Percentiles rank a stretch among this genome's conserved stretches.
phyloP scores from a whole-genome alignment of 1,140 invertebrate genomes.

The Zaprionus ghesquierei region DNA sequence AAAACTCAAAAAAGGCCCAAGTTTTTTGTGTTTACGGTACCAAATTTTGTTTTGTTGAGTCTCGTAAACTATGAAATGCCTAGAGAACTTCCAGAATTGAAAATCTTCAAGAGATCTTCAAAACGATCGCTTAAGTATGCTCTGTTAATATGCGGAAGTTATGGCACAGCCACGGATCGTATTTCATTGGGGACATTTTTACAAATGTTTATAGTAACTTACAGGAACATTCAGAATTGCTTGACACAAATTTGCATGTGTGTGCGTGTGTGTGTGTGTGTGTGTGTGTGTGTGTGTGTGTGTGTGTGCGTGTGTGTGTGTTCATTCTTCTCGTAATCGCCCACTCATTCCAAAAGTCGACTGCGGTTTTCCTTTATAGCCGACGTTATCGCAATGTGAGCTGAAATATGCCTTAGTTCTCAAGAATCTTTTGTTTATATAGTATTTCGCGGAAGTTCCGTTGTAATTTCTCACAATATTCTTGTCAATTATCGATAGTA shows the following conservation, averaged over 20 bases:
- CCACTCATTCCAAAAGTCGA: neutral
- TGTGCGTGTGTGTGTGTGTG: neutral
- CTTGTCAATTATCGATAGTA: neutral
- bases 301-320: neutral
- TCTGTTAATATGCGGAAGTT: neutral
- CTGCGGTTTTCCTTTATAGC: neutral
- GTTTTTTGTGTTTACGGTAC: constrained; percentile 18
- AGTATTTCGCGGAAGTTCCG: neutral
- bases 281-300: neutral
- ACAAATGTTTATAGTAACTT: neutral
- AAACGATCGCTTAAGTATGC: neutral
- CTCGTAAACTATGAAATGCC: neutral
- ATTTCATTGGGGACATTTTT: neutral
- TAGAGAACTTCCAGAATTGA: neutral
- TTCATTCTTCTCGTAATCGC: neutral
- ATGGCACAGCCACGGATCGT: neutral
- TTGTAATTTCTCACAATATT: neutral
- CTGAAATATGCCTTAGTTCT: neutral
- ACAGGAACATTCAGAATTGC: neutral
- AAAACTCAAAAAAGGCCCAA: constrained; percentile 1
- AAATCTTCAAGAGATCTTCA: neutral
- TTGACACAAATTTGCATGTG: too few species aligned
- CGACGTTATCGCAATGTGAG: neutral
- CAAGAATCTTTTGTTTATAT: neutral
- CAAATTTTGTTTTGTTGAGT: constrained; percentile 22